These are phyloP conservation scores for Rhyacichthys aspro DNA, from an alignment of 2,797 vertebrate genomes.

Conservation along the genomic window DNA sequence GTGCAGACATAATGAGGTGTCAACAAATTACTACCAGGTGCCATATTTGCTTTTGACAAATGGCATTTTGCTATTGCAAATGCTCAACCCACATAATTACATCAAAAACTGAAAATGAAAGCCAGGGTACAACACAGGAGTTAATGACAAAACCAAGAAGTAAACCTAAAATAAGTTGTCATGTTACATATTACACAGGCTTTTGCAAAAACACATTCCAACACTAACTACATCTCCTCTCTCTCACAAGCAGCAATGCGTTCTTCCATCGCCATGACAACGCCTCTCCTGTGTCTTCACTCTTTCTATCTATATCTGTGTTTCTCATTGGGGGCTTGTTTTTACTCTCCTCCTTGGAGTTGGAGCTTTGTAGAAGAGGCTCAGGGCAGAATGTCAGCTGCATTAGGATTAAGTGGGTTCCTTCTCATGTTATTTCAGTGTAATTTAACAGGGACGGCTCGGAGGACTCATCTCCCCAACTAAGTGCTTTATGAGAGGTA, in stretches of 20 bases:
- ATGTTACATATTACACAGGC: neutral
- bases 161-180: neutral
- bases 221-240: constrained; percentile 11
- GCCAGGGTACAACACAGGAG: neutral
- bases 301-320: constrained; percentile 7
- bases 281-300: constrained; percentile 9
- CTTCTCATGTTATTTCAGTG: constrained; percentile 4
- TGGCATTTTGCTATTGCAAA: neutral
- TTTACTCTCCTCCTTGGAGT: constrained; percentile 7
- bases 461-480: neutral
- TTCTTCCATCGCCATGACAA: constrained; percentile 37
- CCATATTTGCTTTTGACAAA: constrained; percentile 9
- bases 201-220: neutral
- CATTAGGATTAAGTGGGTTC: constrained; percentile 8
- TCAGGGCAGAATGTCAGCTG: constrained; percentile 6
- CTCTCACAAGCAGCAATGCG: constrained; percentile 8
- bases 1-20: constrained; percentile 8
- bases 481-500: neutral
- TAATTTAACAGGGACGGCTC: neutral
- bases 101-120: neutral
- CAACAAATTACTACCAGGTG: constrained; percentile 26
- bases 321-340: constrained; percentile 9
- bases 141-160: too few species aligned
- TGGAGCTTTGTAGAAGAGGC: constrained; percentile 7
- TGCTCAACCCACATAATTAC: constrained; percentile 1